Percentiles rank a stretch among this genome's conserved stretches.
Conservation (phyloP, 2,888 invertebrate genomes). For the Ophioninae sp. region DNA sequence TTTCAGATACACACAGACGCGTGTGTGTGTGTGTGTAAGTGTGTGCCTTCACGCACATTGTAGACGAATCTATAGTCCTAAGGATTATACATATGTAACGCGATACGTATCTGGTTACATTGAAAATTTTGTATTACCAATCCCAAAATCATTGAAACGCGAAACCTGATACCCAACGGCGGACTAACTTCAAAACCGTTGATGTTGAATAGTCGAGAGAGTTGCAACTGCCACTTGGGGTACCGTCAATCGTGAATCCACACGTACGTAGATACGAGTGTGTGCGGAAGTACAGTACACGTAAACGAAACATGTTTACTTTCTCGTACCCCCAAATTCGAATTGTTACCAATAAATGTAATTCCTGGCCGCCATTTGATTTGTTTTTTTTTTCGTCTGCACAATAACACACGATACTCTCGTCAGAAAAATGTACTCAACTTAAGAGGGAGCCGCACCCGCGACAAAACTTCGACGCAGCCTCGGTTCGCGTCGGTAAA, state of each 20-base stretch:
- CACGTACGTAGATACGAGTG: slow-evolving; percentile 13
- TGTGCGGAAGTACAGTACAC: not conserved
- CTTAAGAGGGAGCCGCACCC: not conserved
- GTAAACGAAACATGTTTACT: not conserved
- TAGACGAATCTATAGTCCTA: slow-evolving; percentile 14
- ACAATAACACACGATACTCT: not conserved
- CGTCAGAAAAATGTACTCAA: not conserved
- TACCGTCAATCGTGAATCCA: slow-evolving; percentile 27
- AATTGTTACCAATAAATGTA: not conserved
- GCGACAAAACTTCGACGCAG: no score
- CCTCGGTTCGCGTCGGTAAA: no score
- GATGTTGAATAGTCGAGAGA: slow-evolving; percentile 49
- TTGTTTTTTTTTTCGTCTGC: not conserved
- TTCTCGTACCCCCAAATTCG: not conserved
- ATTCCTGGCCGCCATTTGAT: not conserved
- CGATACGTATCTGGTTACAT: slow-evolving; percentile 76
- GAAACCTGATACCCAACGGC: slow-evolving; percentile 63
- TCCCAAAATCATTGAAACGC: slow-evolving; percentile 65
- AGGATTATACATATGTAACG: slow-evolving; percentile 66
- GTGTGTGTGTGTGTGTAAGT: slow-evolving; percentile 10
- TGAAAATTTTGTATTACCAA: slow-evolving; percentile 77
- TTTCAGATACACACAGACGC: not conserved
- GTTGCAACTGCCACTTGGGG: slow-evolving; percentile 46
- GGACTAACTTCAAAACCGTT: slow-evolving; percentile 54
- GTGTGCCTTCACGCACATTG: not conserved